phyloP scores from a whole-genome alignment of 2,113 vertebrate genomes.

The Prinia subflava region DNA sequence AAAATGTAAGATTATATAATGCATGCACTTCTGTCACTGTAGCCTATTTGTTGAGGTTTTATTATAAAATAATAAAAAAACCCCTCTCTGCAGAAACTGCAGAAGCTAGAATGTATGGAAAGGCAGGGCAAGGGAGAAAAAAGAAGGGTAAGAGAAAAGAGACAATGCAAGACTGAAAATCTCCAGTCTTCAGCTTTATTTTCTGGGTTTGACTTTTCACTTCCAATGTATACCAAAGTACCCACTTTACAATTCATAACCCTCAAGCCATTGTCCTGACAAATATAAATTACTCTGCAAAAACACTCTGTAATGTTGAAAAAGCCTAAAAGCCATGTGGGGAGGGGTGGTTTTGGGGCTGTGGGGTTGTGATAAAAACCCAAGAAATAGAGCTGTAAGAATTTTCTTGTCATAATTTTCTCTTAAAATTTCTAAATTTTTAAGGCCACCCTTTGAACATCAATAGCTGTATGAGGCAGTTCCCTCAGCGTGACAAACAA shows the following conservation, averaged over 20 bases:
- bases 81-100: not conserved
- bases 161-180: not conserved
- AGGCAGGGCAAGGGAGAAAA: not conserved
- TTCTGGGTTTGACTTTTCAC: not conserved
- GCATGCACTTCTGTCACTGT: not conserved
- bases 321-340: not conserved
- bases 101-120: not conserved
- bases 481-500: not conserved
- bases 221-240: rapidly evolving
- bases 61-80: not conserved
- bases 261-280: not conserved
- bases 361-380: not conserved
- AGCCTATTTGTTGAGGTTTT: not conserved
- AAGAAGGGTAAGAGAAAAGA: not conserved
- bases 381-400: not conserved
- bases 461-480: not conserved
- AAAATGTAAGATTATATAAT: not conserved
- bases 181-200: not conserved
- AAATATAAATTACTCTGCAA: not conserved
- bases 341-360: not conserved
- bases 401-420: not conserved
- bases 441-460: not conserved
- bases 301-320: not conserved
- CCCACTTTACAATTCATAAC: not conserved
- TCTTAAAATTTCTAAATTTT: not conserved